Conservation (phyloP, 2,797 vertebrate species). For the Chrysocyon brachyurus region DNA sequence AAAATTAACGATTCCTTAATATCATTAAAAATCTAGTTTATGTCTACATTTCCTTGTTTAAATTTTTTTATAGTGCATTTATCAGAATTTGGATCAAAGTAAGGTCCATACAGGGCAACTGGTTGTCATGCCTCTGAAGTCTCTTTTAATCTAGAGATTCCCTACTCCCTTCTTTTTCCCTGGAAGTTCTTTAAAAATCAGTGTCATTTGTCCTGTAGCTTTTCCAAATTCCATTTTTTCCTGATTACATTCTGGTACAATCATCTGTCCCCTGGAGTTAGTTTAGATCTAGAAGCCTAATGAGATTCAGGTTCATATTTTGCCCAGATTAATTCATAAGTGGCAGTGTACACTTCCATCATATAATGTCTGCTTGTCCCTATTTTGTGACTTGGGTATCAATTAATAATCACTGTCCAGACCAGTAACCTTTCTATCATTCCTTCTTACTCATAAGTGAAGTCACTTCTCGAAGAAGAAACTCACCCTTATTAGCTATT, state of each 20-base stretch:
- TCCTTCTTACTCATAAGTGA: conserved; percentile 50
- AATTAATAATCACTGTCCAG: background rate
- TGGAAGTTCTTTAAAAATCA: background rate
- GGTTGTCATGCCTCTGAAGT: background rate
- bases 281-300: conserved; percentile 25
- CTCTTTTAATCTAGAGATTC: background rate
- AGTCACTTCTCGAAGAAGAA: conserved; percentile 31
- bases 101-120: background rate
- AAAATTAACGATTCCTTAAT: conserved; percentile 5
- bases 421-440: background rate
- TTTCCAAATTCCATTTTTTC: background rate
- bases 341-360: background rate
- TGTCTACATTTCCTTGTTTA: background rate
- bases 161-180: background rate
- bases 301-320: background rate
- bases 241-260: background rate
- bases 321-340: background rate
- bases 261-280: background rate
- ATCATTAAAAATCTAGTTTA: background rate
- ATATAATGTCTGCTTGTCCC: background rate
- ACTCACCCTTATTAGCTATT: background rate
- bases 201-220: background rate
- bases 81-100: conserved; percentile 7
- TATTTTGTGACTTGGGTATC: background rate
- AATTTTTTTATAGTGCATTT: background rate